Conservation (phyloP, 2,797 vertebrate genomes). For the Syngnathus rostellatus region DNA sequence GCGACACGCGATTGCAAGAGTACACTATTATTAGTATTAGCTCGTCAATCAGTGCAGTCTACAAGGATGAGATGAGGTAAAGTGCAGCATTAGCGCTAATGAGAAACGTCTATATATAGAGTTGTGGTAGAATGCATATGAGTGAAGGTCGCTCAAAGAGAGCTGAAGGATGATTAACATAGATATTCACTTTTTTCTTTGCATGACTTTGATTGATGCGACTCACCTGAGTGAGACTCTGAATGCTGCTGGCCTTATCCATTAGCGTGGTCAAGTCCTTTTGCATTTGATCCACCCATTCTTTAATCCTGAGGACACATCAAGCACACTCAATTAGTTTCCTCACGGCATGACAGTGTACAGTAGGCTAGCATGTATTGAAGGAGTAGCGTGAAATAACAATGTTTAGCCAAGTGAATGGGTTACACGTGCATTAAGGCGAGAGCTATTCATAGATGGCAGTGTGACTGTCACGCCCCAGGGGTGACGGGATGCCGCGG, state of each 20-base stretch:
- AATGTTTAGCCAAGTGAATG: constrained; percentile 39
- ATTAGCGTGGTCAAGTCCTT: constrained; percentile 82
- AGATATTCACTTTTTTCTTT: not conserved
- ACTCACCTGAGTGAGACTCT: constrained; percentile 74
- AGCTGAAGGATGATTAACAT: not conserved
- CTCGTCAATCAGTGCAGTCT: not conserved
- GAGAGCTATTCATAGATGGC: constrained; percentile 32
- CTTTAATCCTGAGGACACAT: constrained; percentile 76
- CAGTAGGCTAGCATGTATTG: not conserved
- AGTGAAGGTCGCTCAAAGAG: not conserved
- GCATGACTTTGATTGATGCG: not conserved
- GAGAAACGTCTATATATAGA: not conserved
- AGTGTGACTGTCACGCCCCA: constrained; percentile 23
- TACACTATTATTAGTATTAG: not conserved
- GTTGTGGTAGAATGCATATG: not conserved
- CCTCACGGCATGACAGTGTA: not conserved
- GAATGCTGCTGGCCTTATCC: constrained; percentile 77
- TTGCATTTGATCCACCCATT: constrained; percentile 94
- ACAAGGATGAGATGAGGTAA: not conserved
- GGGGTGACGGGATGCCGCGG: constrained; percentile 21
- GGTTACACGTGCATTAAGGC: constrained; percentile 28
- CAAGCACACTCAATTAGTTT: constrained; percentile 11
- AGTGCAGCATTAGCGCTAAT: constrained; percentile 5
- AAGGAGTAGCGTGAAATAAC: constrained; percentile 27
- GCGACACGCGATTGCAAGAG: too few relatives aligned